A percentile compares a stretch with the other conserved stretches of the same genome.
Evolutionary conservation across 1,140 invertebrate genomes (phyloP).

Genomic region (Drosophila tristis): DNA sequence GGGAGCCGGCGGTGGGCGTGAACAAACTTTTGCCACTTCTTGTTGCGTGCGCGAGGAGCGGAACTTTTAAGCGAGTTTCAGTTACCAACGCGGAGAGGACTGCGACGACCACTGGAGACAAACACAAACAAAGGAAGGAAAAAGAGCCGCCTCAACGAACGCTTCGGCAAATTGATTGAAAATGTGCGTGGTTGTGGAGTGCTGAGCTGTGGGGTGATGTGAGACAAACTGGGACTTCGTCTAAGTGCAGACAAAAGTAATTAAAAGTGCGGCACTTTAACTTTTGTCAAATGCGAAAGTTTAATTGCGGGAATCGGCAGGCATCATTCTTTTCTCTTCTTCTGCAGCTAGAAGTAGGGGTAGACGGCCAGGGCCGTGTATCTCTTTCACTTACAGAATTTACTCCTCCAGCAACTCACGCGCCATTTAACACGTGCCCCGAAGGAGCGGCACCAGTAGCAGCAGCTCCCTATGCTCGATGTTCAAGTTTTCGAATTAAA

Average conservation of each 20-base stretch:
- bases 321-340: constrained; percentile 19
- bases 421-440: constrained; percentile 63
- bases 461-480: constrained; percentile 4
- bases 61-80: constrained; percentile 54
- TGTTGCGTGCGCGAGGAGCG: constrained; percentile 63
- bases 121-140: constrained; percentile 44
- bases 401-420: constrained; percentile 65
- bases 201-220: neutral
- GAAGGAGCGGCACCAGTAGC: neutral
- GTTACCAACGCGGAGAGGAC: constrained; percentile 30
- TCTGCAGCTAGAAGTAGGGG: constrained; percentile 6
- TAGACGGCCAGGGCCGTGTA: constrained; percentile 4
- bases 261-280: constrained; percentile 80
- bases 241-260: constrained; percentile 73
- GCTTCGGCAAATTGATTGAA: constrained; percentile 74
- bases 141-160: constrained; percentile 54
- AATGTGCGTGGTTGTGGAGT: constrained; percentile 52
- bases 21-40: constrained; percentile 66
- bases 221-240: neutral
- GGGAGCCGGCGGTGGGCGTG: constrained; percentile 35
- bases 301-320: constrained; percentile 56
- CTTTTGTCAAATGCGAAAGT: constrained; percentile 74
- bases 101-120: constrained; percentile 23
- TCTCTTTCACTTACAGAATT: constrained; percentile 36
- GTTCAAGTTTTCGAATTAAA: constrained; percentile 73